Conservation (phyloP, 64 coral and sea anemone genomes). For the Pocillopora damicornis region DNA sequence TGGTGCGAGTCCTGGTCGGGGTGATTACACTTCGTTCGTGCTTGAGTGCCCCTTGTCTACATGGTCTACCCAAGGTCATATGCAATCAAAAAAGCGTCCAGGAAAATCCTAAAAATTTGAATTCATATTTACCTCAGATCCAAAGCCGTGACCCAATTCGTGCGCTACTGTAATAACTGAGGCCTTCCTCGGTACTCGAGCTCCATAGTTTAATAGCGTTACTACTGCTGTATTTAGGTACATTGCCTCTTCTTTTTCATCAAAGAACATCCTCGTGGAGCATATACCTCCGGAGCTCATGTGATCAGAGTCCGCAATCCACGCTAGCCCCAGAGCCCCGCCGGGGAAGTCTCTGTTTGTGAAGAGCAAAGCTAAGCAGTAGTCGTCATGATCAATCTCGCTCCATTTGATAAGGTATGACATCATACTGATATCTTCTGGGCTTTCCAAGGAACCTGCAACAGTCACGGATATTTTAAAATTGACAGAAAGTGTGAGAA, state of each 20-base stretch:
- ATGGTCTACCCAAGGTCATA: too few species aligned
- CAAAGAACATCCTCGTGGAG: conserved; percentile 27
- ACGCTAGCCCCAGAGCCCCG: conserved; percentile 79
- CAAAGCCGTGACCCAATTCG: conserved; percentile 91
- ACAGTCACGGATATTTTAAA: background rate
- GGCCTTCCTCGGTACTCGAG: conserved; percentile 42
- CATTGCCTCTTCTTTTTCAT: background rate
- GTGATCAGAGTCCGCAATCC: conserved; percentile 36
- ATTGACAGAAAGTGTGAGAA: too few species aligned
- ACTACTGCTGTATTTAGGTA: conserved; percentile 73
- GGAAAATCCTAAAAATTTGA: too few species aligned
- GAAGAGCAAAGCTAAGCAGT: conserved; percentile 79
- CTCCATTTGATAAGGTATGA: conserved; percentile 81
- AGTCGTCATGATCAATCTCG: conserved; percentile 59
- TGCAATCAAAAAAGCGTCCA: too few species aligned
- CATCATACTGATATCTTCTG: conserved; percentile 28
- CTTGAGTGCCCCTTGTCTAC: too few species aligned
- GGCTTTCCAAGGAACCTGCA: conserved; percentile 46
- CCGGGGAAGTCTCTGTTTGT: conserved; percentile 74
- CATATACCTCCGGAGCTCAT: conserved; percentile 64
- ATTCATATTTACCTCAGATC: conserved; percentile 50
- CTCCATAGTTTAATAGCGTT: conserved; percentile 60
- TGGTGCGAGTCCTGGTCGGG: too few species aligned
- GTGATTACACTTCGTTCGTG: too few species aligned
- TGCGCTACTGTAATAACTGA: conserved; percentile 67